phyloP scores from a whole-genome alignment of 2,113 vertebrate genomes.

The Chiloscyllium plagiosum region DNA sequence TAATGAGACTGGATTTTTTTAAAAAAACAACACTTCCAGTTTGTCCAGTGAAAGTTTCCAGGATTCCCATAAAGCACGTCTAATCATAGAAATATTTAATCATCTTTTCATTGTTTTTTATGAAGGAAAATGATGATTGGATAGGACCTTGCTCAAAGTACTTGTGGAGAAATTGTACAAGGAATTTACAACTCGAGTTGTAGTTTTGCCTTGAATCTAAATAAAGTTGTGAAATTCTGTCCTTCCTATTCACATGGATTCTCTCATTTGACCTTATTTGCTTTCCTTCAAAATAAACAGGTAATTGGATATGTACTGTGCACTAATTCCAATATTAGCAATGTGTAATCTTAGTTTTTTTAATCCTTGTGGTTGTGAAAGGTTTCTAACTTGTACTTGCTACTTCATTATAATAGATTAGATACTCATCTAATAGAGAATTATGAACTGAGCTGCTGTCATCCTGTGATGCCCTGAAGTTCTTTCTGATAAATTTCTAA shows the following conservation, averaged over 20 bases:
- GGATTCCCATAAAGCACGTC: neutral
- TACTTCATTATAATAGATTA: neutral
- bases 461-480: neutral
- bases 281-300: neutral
- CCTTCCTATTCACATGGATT: too few species aligned
- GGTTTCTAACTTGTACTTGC: neutral
- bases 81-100: neutral
- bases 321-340: neutral
- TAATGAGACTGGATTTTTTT: neutral
- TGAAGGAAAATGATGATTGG: neutral
- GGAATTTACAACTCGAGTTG: neutral
- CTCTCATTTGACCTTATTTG: neutral
- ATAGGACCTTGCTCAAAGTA: neutral
- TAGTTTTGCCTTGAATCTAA: neutral
- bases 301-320: neutral
- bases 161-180: neutral
- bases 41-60: constrained; percentile 14
- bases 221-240: neutral
- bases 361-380: neutral
- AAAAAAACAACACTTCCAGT: neutral
- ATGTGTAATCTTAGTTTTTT: neutral
- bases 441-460: neutral
- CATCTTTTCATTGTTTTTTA: neutral
- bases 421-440: neutral
- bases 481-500: neutral